These are phyloP conservation scores for Potamarius usumacintae DNA, from an alignment of 2,113 vertebrate genomes.

Conservation along the genomic window DNA sequence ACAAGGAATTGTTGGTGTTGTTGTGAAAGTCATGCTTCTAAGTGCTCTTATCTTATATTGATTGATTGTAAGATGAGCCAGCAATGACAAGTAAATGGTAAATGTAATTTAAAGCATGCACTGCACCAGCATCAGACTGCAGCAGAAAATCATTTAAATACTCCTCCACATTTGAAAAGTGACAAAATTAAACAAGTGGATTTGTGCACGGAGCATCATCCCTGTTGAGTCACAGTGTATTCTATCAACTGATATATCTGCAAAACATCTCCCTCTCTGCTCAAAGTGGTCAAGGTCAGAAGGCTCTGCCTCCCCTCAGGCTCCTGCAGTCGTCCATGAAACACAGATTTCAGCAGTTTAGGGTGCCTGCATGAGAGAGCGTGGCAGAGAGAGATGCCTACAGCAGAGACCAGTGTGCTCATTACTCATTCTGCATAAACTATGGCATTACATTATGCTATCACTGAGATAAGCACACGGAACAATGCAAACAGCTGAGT, in stretches of 20 bases:
- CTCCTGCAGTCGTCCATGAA: constrained; percentile 58
- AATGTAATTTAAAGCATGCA: constrained; percentile 46
- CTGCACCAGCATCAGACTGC: constrained; percentile 36
- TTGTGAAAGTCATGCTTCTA: constrained; percentile 50
- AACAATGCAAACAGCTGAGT: constrained; percentile 8
- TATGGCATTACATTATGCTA: neutral
- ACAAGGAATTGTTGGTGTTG: constrained; percentile 17
- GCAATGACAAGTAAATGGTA: constrained; percentile 38
- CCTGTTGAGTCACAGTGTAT: neutral
- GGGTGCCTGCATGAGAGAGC: constrained; percentile 39
- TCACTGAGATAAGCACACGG: constrained; percentile 15
- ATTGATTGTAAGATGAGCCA: constrained; percentile 15
- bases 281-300: constrained; percentile 53
- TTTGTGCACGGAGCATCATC: constrained; percentile 11
- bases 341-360: constrained; percentile 54
- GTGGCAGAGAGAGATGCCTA: constrained; percentile 33
- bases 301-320: constrained; percentile 60
- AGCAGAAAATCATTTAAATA: constrained; percentile 21
- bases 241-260: constrained; percentile 4
- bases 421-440: constrained; percentile 24
- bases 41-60: constrained; percentile 47
- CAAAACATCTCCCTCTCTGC: constrained; percentile 8
- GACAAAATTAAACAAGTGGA: constrained; percentile 26
- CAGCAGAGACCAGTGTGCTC: constrained; percentile 32
- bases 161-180: constrained; percentile 8